A percentile compares a stretch with the other conserved stretches of the same genome.
These are phyloP conservation scores for Drosophila kanekoi DNA, from an alignment of 2,888 invertebrate species.

Conservation along the genomic window DNA sequence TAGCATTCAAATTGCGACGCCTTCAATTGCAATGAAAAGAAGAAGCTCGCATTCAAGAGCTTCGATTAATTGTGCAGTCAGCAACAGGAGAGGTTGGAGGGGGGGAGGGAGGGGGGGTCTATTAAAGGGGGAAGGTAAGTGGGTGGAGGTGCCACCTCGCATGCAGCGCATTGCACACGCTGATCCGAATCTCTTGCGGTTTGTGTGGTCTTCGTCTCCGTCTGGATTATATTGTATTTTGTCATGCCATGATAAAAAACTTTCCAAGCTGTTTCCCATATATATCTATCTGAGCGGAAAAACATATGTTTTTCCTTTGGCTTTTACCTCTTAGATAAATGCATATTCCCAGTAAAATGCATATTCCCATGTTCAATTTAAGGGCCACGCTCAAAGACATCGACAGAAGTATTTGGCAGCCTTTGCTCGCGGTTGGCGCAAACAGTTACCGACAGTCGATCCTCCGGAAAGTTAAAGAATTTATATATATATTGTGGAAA, in stretches of 20 bases:
- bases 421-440: no score
- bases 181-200: constrained; percentile 14
- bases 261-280: constrained; percentile 28
- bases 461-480: no score
- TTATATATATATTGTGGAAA: no score
- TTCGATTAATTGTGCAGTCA: constrained; percentile 67
- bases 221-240: constrained; percentile 36
- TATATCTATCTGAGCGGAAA: not conserved
- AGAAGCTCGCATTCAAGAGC: constrained; percentile 34
- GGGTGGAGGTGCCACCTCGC: no score
- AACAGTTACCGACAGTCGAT: no score
- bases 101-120: not conserved
- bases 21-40: constrained; percentile 62
- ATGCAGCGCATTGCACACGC: no score
- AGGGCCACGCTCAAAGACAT: constrained; percentile 7
- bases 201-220: constrained; percentile 26
- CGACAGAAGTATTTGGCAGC: no score
- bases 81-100: not conserved
- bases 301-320: constrained; percentile 5
- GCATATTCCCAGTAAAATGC: no score
- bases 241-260: constrained; percentile 37
- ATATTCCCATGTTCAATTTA: no score
- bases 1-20: constrained; percentile 46
- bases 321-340: not conserved
- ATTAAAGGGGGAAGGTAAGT: not conserved